phyloP scores from a whole-genome alignment of 1,140 invertebrate genomes.

The Zeugodacus cucurbitae region DNA sequence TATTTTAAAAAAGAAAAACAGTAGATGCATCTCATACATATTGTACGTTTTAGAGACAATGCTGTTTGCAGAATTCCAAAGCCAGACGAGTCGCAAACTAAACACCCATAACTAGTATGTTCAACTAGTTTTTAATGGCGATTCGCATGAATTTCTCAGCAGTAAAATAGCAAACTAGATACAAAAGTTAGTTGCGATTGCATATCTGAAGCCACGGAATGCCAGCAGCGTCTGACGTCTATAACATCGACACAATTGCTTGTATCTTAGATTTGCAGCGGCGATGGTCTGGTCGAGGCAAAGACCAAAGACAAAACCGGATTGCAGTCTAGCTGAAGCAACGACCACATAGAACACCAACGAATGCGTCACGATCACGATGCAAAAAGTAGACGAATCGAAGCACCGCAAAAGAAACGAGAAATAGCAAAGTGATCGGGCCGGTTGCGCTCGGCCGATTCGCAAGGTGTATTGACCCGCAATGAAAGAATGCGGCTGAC shows the following conservation, averaged over 20 bases:
- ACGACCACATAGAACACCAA: background rate
- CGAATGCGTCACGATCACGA: background rate
- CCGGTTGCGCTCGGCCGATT: slow-evolving; percentile 23
- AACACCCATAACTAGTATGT: background rate
- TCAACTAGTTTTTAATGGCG: background rate
- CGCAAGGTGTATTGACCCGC: slow-evolving; percentile 26
- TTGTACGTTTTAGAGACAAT: too few species aligned
- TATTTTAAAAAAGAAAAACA: too few species aligned
- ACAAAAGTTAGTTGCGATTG: background rate
- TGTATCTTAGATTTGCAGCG: background rate
- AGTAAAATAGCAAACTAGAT: background rate
- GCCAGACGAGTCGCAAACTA: background rate
- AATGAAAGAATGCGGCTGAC: background rate
- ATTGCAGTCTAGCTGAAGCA: background rate
- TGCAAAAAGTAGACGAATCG: background rate
- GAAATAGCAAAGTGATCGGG: background rate
- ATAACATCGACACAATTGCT: background rate
- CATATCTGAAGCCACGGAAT: background rate
- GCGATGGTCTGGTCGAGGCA: background rate
- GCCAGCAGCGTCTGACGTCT: background rate
- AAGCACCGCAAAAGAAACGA: background rate
- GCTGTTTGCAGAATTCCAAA: too few species aligned
- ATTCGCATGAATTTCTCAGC: background rate
- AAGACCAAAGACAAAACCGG: background rate
- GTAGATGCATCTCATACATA: too few species aligned